Evolutionary conservation across 2,797 vertebrate species (phyloP).

Genomic region (Malacoctenus gilli): DNA sequence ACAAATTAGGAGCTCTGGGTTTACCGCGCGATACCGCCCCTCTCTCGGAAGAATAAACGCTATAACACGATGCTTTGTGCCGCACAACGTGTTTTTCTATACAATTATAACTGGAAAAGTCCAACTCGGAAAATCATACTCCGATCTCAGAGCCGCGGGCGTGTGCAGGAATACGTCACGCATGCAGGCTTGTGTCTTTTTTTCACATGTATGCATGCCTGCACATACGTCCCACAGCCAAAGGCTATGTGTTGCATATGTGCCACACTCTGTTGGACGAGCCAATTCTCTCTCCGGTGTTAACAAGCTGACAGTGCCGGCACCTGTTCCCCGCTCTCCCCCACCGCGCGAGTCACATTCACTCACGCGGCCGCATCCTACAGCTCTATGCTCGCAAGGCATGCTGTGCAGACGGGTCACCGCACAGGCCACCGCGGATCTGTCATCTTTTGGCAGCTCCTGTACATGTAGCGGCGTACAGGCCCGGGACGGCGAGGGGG

Average conservation of each 20-base stretch:
- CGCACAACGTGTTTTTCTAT: no score
- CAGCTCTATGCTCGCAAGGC: constrained; percentile 46
- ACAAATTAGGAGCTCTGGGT: constrained; percentile 48
- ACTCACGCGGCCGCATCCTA: constrained; percentile 50
- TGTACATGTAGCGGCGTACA: constrained; percentile 11
- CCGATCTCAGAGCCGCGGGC: not conserved
- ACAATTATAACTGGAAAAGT: no score
- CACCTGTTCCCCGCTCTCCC: constrained; percentile 68
- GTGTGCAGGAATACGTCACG: no score
- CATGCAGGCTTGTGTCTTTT: constrained; percentile 13
- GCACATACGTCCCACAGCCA: constrained; percentile 59
- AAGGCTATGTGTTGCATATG: constrained; percentile 73
- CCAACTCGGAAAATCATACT: no score
- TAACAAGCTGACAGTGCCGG: constrained; percentile 73
- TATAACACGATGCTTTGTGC: no score
- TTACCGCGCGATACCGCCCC: constrained; percentile 10
- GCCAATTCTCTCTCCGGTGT: constrained; percentile 56
- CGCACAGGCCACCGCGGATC: constrained; percentile 48
- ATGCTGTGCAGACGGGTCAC: constrained; percentile 58
- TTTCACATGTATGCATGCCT: constrained; percentile 38
- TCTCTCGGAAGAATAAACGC: constrained; percentile 7
- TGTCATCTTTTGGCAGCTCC: constrained; percentile 57
- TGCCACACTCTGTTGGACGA: constrained; percentile 51
- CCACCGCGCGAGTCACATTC: constrained; percentile 60
- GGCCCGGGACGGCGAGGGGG: constrained; percentile 15